These are phyloP conservation scores for Holacanthella duospinosa DNA, from an alignment of 2,888 invertebrate species.

Conservation along the genomic window DNA sequence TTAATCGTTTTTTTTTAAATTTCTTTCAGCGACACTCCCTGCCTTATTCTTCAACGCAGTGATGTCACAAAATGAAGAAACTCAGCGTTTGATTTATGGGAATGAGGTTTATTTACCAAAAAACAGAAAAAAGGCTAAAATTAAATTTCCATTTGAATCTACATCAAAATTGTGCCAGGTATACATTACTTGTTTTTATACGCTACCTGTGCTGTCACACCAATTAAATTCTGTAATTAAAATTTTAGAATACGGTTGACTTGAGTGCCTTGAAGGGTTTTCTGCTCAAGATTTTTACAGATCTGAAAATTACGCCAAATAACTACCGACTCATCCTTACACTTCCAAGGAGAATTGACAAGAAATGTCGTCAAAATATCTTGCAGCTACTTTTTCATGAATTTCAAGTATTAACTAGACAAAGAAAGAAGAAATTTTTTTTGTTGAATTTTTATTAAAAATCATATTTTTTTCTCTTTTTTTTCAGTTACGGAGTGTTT, in stretches of 20 bases:
- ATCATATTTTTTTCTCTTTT: background rate
- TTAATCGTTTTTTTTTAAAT: no score
- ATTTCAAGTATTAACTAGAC: conserved; percentile 40
- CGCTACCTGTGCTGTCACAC: background rate
- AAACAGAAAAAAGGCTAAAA: conserved; percentile 34
- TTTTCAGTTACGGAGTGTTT: conserved; percentile 30
- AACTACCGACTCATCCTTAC: conserved; percentile 44
- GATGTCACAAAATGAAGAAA: conserved; percentile 43
- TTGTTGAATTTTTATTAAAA: background rate
- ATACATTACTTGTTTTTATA: conserved; percentile 1
- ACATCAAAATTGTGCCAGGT: conserved; percentile 37
- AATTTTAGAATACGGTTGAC: conserved; percentile 42
- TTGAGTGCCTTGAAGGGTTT: conserved; percentile 44
- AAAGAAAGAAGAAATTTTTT: no score
- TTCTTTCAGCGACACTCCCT: conserved; percentile 46
- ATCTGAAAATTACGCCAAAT: conserved; percentile 44
- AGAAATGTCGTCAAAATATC: conserved; percentile 43
- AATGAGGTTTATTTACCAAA: conserved; percentile 44
- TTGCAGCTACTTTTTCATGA: conserved; percentile 43
- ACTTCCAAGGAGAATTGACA: conserved; percentile 42
- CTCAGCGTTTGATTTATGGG: conserved; percentile 42
- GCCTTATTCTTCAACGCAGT: conserved; percentile 49
- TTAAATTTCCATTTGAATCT: conserved; percentile 36
- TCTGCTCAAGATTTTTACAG: conserved; percentile 45
- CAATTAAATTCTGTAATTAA: background rate